phyloP scores from a whole-genome alignment of 2,888 invertebrate species.

The Steinernema hermaphroditum region DNA sequence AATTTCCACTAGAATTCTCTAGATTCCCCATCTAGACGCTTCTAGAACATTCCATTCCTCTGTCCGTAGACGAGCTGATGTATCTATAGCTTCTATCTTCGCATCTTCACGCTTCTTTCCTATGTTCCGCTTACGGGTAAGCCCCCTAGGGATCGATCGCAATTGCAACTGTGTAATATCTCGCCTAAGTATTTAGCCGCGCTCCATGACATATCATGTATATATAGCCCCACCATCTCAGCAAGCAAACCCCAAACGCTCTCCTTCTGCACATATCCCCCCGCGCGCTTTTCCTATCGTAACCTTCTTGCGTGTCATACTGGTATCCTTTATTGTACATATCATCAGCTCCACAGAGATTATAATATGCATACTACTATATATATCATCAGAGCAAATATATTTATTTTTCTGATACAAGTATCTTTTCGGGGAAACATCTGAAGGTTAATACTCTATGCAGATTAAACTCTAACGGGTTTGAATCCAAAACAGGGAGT shows the following conservation, averaged over 20 bases:
- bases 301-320: background rate
- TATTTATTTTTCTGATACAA: background rate
- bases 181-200: slow-evolving; percentile 15
- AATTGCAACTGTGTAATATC: slow-evolving; percentile 10
- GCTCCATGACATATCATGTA: slow-evolving; percentile 22
- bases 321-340: slow-evolving; percentile 18
- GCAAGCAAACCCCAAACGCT: background rate
- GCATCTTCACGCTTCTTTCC: background rate
- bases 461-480: too few species aligned
- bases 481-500: too few species aligned
- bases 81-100: background rate
- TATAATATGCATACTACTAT: too few species aligned
- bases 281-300: background rate
- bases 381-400: slow-evolving; percentile 5
- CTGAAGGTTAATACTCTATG: too few species aligned
- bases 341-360: slow-evolving; percentile 20
- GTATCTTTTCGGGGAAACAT: too few species aligned
- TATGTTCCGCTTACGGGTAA: slow-evolving; percentile 11
- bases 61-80: slow-evolving; percentile 21
- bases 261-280: background rate
- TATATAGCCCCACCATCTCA: background rate
- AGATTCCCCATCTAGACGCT: background rate
- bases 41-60: slow-evolving; percentile 18
- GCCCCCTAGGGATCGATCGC: slow-evolving; percentile 1
- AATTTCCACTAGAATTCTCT: background rate